phyloP scores from a whole-genome alignment of 2,888 invertebrate genomes.

The Ferdinandea cuprea region DNA sequence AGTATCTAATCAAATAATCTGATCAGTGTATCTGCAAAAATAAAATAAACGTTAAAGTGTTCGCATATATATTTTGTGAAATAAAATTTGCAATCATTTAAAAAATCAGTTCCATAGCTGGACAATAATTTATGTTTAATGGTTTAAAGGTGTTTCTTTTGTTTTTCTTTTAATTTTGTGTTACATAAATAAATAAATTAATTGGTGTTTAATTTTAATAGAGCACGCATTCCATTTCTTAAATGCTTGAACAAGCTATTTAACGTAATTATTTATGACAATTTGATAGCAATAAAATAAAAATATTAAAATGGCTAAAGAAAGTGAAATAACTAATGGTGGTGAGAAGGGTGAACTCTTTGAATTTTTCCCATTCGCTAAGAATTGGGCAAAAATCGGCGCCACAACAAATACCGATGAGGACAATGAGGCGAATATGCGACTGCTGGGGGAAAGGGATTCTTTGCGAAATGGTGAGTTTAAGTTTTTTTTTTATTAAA shows the following conservation, averaged over 20 bases:
- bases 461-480: slow-evolving; percentile 40
- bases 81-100: slow-evolving; percentile 26
- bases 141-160: not conserved
- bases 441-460: slow-evolving; percentile 31
- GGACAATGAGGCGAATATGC: slow-evolving; percentile 50
- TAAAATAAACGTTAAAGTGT: slow-evolving; percentile 1
- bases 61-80: slow-evolving; percentile 12
- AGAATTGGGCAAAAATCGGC: slow-evolving; percentile 48
- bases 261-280: too few relatives aligned
- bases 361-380: slow-evolving; percentile 52
- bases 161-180: too few relatives aligned
- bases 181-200: not conserved
- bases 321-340: slow-evolving; percentile 18
- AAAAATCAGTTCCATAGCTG: slow-evolving; percentile 3
- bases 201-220: slow-evolving; percentile 20
- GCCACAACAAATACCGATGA: slow-evolving; percentile 9
- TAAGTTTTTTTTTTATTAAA: not conserved
- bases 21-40: slow-evolving; percentile 10
- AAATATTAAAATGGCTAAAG: slow-evolving; percentile 28
- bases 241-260: slow-evolving; percentile 28
- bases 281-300: too few relatives aligned
- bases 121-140: not conserved
- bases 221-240: not conserved
- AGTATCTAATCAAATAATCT: slow-evolving; percentile 1
- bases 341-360: slow-evolving; percentile 46